These are phyloP conservation scores for Oreohelix idahoensis DNA, from an alignment of 1,140 invertebrate species.

Conservation along the genomic window DNA sequence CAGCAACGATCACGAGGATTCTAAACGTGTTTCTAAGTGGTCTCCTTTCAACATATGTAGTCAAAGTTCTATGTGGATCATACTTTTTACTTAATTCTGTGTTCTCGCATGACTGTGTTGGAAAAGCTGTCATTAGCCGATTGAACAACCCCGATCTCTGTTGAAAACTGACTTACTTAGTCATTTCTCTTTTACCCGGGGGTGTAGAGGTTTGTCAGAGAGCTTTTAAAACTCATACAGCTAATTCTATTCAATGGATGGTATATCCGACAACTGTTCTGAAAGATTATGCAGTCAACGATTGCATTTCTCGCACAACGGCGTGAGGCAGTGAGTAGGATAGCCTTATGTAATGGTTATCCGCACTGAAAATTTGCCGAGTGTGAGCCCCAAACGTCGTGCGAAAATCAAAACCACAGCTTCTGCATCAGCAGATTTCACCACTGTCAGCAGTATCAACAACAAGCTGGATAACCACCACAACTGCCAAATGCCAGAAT, in stretches of 20 bases:
- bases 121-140: no score
- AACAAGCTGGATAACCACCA: constrained; percentile 23
- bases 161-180: no score
- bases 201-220: no score
- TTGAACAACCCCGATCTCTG: no score
- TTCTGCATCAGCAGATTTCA: background rate
- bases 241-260: background rate
- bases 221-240: no score
- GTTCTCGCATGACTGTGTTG: no score
- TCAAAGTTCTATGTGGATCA: no score
- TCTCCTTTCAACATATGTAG: no score
- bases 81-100: no score
- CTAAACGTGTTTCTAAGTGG: no score
- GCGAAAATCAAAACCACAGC: background rate
- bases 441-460: constrained; percentile 11
- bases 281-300: background rate
- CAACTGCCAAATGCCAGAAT: constrained; percentile 59
- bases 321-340: background rate
- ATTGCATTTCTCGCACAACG: background rate
- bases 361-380: background rate
- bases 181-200: no score
- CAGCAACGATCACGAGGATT: no score
- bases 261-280: background rate
- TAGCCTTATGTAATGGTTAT: constrained; percentile 21
- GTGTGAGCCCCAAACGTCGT: constrained; percentile 4